Evolutionary conservation across 2,888 invertebrate species (phyloP), one percentile per base, ranked within the genome.

Genomic region (Punctoribates punctum): DNA sequence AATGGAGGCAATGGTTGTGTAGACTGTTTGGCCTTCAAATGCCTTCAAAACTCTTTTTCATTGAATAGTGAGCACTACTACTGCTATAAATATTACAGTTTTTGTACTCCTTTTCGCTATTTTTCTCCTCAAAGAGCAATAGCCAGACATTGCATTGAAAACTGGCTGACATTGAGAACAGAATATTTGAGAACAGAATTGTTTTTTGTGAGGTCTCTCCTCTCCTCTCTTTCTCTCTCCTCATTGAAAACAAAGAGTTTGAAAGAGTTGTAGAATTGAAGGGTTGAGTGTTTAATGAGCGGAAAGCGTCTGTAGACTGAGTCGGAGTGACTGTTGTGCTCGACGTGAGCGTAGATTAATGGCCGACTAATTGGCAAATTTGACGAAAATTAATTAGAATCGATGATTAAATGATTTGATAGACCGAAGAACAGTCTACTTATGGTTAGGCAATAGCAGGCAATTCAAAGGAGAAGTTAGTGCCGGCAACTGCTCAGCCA

Each of bases 111-210:
- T 65, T 65, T 65, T 65, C 34, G 3, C 34, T 65, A 34, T 65
- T 65, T 57, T 65, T 65, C 65, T 13, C 34, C 65, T 17, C 34
- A 70, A 70, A 70, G 70, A 70, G 70, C 70, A 70, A 70, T 70
- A 70, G 70, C 70, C 70, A 70, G 70, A 70, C 70, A 70, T 70
- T 23, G 9, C 70, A 70, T 38, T 70, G 70, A 70, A 70, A 70
- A 42, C 42, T 70, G 70, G 70, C 70, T 70, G 70, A 70, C 70
- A 70, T 70, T 70, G 70, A 70, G 23, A 65, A 38, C 15, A 29
- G 1, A 11, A 60, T 27, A 25, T 60, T 60, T 60, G 17, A 15
- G 27, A 9, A 23, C 4, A 60, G 13, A 20, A 13, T 60, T 60
- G 23, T 25, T 27, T 13, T 20, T 4, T 60, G 15, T 60, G 23